These are phyloP conservation scores for Botia kubotai DNA, from an alignment of 2,797 vertebrate species.

Conservation along the genomic window DNA sequence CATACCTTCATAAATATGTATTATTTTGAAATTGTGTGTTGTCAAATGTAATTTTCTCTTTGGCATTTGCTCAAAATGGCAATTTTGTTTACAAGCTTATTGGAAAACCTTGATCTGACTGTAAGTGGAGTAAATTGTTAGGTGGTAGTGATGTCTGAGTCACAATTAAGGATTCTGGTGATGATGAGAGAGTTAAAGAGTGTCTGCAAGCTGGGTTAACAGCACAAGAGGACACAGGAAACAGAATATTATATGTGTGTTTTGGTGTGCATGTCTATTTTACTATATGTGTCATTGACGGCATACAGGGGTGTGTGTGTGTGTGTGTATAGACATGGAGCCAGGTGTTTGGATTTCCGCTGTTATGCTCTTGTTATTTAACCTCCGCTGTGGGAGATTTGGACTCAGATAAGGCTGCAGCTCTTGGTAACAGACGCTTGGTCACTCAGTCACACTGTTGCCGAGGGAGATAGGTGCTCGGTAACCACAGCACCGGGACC, in stretches of 20 bases:
- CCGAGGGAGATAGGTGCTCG: conserved; percentile 72
- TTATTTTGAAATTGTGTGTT: neutral
- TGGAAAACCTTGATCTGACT: too few species aligned
- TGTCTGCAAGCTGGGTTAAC: neutral
- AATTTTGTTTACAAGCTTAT: too few species aligned
- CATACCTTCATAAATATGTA: neutral
- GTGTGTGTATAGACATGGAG: conserved; percentile 44
- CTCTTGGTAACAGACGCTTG: conserved; percentile 78
- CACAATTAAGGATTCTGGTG: too few species aligned
- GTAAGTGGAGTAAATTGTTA: too few species aligned
- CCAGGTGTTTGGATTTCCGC: conserved; percentile 64
- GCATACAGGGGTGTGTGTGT: conserved; percentile 26
- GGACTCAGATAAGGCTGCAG: conserved; percentile 69
- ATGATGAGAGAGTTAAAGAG: too few species aligned
- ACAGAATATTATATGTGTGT: conserved; percentile 1
- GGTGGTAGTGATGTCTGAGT: too few species aligned
- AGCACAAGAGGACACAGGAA: neutral
- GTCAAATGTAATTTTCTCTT: neutral
- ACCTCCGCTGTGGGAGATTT: conserved; percentile 67
- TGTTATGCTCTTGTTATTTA: conserved; percentile 68
- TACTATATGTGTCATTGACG: conserved; percentile 20
- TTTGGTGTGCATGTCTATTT: conserved; percentile 22
- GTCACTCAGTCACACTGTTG: conserved; percentile 64
- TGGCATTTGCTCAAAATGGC: too few species aligned
- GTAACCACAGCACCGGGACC: conserved; percentile 75